Base-by-base conservation (phyloP, 2,888 invertebrate genomes). In the Carpatolechia fugitivella region DNA sequence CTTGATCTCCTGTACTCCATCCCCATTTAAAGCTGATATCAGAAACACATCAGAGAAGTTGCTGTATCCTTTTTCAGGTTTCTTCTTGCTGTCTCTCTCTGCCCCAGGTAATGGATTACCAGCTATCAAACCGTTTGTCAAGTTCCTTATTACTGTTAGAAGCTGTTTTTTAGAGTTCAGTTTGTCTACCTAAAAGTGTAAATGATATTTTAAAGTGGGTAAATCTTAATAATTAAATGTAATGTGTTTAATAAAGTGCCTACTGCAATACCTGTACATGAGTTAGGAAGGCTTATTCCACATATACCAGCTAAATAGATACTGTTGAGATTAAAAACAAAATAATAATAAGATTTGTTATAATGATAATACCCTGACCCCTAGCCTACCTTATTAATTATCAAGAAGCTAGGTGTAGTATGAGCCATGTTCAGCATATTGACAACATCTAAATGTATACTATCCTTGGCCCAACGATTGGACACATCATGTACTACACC, bases 31-130 rank as follows among this genome's bases (percentile, higher is more conserved):
- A 0, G 98, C 95, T 7, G 98, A 98, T n/a, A 97, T 92, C 91
- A 98, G 94, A 76, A 99, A 99, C 8, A 99, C 94, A 74, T 96
- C 94, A 24, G 93, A 91, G 81, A 99, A 99, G 63, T 94, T 66
- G 60, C 80, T 81, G 55, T 82, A 90, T 13, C 90, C 89, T 51
- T 55, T 76, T 14, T 69, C 64, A 53, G 62, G 54, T 55, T 62
- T 69, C 53, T 66, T 76, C 52, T 70, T 71, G 3, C 3, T 10
- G 1, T 64, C 64, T 48, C 66, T 71, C 7, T 62, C 64, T 41
- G 66, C 51, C 24, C 76, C 79, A 52, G 88, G 84, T 57, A 84
- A 78, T 11, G 79, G 79, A 41, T 76, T 82, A 33, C 82, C 87
- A 61, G 86, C 85, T 31, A 92, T 91, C 62, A 81, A 76, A 47